Evolutionary conservation across 2,797 vertebrate species (phyloP).

Genomic region (Anomalospiza imberbis): DNA sequence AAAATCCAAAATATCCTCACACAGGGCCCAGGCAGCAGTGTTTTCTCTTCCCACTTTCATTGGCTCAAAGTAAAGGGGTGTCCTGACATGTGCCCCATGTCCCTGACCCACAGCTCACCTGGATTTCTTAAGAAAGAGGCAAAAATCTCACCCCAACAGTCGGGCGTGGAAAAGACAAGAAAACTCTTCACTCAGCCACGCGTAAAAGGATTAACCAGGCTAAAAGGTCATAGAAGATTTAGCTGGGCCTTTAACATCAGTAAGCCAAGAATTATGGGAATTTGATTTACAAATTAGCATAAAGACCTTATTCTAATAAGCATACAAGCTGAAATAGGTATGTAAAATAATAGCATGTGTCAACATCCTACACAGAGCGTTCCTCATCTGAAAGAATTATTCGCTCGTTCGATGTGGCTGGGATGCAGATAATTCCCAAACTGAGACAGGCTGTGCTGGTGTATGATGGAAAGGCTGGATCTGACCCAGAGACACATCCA

Average conservation of each 20-base stretch:
- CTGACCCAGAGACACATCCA: rapidly evolving
- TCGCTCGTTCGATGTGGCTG: background rate
- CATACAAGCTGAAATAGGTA: slow-evolving; percentile 30
- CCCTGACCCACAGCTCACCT: background rate
- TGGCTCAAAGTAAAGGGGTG: background rate
- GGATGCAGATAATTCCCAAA: background rate
- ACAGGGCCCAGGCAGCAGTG: rapidly evolving
- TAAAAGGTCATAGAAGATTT: slow-evolving; percentile 65
- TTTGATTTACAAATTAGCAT: slow-evolving; percentile 68
- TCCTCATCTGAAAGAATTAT: background rate
- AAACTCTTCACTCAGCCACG: background rate
- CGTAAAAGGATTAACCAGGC: slow-evolving; percentile 47
- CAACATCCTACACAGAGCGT: background rate
- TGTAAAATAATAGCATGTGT: slow-evolving; percentile 41
- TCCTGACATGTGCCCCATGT: rapidly evolving
- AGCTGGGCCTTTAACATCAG: slow-evolving; percentile 54
- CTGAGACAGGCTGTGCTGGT: rapidly evolving
- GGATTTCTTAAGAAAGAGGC: background rate
- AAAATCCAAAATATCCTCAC: background rate
- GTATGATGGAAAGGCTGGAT: background rate
- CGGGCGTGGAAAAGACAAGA: background rate
- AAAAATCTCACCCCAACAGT: background rate
- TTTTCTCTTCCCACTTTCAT: background rate
- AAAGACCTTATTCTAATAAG: slow-evolving; percentile 63
- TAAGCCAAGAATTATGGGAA: slow-evolving; percentile 67